Evolutionary conservation across 1,140 invertebrate species (phyloP), one percentile per base, ranked within the genome.

Genomic region (Camponotus floridanus): DNA sequence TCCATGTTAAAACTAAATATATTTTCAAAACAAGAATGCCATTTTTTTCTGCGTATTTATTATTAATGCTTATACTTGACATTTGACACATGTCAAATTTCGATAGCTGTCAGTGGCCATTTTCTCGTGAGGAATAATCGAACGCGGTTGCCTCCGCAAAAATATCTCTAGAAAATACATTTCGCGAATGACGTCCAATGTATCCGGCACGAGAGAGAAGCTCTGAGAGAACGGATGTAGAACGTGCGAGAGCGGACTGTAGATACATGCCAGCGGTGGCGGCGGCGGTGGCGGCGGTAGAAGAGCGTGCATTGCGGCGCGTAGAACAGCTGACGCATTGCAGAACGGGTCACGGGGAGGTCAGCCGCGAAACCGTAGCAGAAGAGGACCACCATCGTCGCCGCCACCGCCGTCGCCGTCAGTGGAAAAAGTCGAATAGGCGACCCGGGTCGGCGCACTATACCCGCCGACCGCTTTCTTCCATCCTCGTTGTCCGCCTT

Each of bases 281-380:
- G 26, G 55, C 70, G n/a, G 57, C 31, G 15, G 61, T 67, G 42
- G 39, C 39, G 26, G 55, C 70, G n/a, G 57, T n/a, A 13, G 61
- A 67, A 11, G 55, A 48, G 62, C 55, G 86, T 87, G 61, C 48
- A 73, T 73, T 73, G 70, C 76, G 76, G 65, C 86, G 81, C 86
- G 83, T 33, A 42, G 57, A 64, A 18, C 39, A 31, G 55, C 65
- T 90, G 88, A 86, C 89, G 89, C 89, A 90, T 90, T 90, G 89
- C 89, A 90, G 89, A 81, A 86, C 71, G 71, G 55, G 64, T 76
- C 57, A 55, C 36, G 21, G 62, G 15, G 81, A 73, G 86, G 88
- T 85, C 55, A 73, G 61, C 55, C 13, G 26, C 39, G 48, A 74
- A 33, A 39, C 31, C 48, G 39, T 26, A 65, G 33, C 21, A 62